Conservation (phyloP, 2,888 invertebrate species). For the Congeria kusceri region DNA sequence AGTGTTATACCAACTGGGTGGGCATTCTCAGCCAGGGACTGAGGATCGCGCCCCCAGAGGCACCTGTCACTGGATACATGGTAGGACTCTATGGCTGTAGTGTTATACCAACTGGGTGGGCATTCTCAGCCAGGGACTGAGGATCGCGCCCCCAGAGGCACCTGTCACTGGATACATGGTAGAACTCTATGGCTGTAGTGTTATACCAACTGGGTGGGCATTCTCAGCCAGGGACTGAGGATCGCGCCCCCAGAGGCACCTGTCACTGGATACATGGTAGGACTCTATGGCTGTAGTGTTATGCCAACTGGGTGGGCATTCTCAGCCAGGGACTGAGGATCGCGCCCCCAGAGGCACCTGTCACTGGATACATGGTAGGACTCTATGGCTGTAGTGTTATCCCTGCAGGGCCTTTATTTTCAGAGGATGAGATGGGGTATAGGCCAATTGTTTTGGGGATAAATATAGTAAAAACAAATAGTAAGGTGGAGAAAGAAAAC, state of each 20-base stretch:
- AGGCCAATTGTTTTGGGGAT: too few species aligned
- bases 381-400: too few species aligned
- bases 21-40: slow-evolving; percentile 87
- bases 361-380: slow-evolving; percentile 87
- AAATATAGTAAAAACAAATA: too few species aligned
- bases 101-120: slow-evolving; percentile 87
- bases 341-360: slow-evolving; percentile 87
- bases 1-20: slow-evolving; percentile 86
- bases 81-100: slow-evolving; percentile 73
- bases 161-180: slow-evolving; percentile 87
- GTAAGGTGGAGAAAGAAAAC: too few species aligned
- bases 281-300: too few species aligned
- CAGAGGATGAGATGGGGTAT: too few species aligned
- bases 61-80: slow-evolving; percentile 87
- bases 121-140: slow-evolving; percentile 86
- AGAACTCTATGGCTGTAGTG: too few species aligned
- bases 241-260: slow-evolving; percentile 87
- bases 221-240: slow-evolving; percentile 86
- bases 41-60: slow-evolving; percentile 87
- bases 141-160: slow-evolving; percentile 87
- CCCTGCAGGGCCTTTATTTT: slow-evolving; percentile 87
- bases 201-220: slow-evolving; percentile 87
- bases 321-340: slow-evolving; percentile 86
- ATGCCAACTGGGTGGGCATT: slow-evolving; percentile 87
- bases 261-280: slow-evolving; percentile 87